These are phyloP conservation scores for Parotia lawesii DNA, from an alignment of 2,113 vertebrate species.

Conservation along the genomic window DNA sequence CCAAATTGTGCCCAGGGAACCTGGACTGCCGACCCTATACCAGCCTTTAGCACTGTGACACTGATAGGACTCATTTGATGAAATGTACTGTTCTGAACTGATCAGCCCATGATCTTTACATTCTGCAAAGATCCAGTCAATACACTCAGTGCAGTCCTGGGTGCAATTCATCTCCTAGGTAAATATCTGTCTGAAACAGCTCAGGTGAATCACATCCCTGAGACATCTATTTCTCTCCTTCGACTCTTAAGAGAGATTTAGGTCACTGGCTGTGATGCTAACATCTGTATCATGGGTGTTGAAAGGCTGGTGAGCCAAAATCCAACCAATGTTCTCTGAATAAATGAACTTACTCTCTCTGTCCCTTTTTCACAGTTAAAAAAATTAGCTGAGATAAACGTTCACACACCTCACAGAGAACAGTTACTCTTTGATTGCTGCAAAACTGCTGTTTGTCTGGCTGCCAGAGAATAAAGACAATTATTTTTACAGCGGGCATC, in stretches of 20 bases:
- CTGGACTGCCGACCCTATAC: not conserved
- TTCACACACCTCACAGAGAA: not conserved
- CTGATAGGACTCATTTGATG: not conserved
- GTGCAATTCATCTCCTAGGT: conserved; percentile 12
- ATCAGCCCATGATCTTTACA: not conserved
- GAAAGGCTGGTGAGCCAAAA: not conserved
- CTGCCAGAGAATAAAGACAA: not conserved
- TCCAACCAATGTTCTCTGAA: not conserved
- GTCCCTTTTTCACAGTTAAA: not conserved
- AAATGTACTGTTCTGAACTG: not conserved
- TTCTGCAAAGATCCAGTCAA: not conserved
- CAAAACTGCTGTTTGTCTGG: not conserved
- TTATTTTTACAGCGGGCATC: not conserved
- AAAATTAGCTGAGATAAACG: not conserved
- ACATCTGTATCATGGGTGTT: conserved; percentile 1
- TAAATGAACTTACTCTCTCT: not conserved
- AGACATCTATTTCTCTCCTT: not conserved
- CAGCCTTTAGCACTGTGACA: not conserved
- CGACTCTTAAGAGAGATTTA: conserved; percentile 11
- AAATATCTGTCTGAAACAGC: conserved; percentile 34
- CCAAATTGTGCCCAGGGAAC: not conserved
- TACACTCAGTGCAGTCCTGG: not conserved
- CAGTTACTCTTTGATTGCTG: not conserved
- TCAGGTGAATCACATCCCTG: conserved; percentile 17
- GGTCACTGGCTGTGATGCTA: not conserved